Base-by-base conservation (phyloP, 2,797 vertebrate genomes). In the Hemibagrus guttatus region DNA sequence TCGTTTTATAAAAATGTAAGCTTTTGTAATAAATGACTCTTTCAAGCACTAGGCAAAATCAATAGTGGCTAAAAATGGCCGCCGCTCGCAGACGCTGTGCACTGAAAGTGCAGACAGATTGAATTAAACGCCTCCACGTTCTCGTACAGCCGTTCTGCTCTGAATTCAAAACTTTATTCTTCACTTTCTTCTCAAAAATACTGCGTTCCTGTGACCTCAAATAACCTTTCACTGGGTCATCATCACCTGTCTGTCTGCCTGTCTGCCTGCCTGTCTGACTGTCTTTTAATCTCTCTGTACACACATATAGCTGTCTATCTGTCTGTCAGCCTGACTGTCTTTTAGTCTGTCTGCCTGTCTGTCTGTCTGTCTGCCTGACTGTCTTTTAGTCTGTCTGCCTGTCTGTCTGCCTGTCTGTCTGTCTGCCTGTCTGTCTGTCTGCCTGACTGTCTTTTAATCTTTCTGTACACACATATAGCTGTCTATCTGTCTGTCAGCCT, bases 21-120 rank as follows among this genome's bases (percentile, higher is more conserved):
- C 92, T 94, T 95, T 94, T 92, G 94, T 95, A 94, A 95, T 95
- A 95, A 95, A 95, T 95, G 94, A 92, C 93, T 93, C 90, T 94
- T 92, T 93, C 92, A 93, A 93, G 93, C 91, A 91, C 93, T 74
- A 84, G 88, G 91, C 92, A 90, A 72, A 93, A 96, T 96, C 95
- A 94, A 95, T 95, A 93, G 88, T 83, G 87, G 92, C 90, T 87
- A n/a, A 87, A 93, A 92, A 92, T 90, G 85, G 92, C 93, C 92
- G 88, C 91, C 92, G 80, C 86, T 75, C 21, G 69, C 68, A 84
- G 54, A 42, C 85, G 72, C 78, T 87, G 84, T 61, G 81, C 72
- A 72, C 90, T 79, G 83, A 89, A 85, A 87, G 87, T 84, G 85
- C 85, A 89, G 88, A 90, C 87, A 85, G 86, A 85, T 83, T 88